Conservation (phyloP, 2,113 vertebrate genomes). For the Crotalus horridus region DNA sequence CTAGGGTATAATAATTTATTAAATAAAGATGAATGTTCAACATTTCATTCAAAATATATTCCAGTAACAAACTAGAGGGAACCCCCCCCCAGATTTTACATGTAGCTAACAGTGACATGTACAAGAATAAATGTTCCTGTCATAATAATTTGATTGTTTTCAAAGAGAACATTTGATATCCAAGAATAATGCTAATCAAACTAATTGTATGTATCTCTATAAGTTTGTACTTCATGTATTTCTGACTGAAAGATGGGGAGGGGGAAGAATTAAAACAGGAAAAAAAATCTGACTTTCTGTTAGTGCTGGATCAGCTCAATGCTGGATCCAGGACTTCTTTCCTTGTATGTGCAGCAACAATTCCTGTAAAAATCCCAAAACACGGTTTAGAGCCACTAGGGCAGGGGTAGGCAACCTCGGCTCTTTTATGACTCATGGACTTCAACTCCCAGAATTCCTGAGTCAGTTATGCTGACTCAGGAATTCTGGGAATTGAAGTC, state of each 20-base stretch:
- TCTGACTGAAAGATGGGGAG: not conserved
- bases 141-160: not conserved
- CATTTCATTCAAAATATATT: not conserved
- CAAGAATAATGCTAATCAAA: not conserved
- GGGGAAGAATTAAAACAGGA: not conserved
- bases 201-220: not conserved
- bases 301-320: not conserved
- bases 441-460: no score
- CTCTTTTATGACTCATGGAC: no score
- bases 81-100: not conserved
- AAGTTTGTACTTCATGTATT: accelerated
- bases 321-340: not conserved
- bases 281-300: not conserved
- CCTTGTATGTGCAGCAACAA: not conserved
- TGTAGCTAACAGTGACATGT: not conserved
- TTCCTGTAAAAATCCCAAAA: not conserved
- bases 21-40: not conserved
- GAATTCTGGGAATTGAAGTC: no score
- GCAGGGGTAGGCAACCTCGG: no score
- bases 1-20: not conserved
- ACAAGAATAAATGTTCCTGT: not conserved
- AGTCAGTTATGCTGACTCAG: no score
- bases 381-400: not conserved
- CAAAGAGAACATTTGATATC: not conserved
- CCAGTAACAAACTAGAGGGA: not conserved